Base-by-base conservation (phyloP, 2,888 invertebrate genomes). In the Dusona sp. region DNA sequence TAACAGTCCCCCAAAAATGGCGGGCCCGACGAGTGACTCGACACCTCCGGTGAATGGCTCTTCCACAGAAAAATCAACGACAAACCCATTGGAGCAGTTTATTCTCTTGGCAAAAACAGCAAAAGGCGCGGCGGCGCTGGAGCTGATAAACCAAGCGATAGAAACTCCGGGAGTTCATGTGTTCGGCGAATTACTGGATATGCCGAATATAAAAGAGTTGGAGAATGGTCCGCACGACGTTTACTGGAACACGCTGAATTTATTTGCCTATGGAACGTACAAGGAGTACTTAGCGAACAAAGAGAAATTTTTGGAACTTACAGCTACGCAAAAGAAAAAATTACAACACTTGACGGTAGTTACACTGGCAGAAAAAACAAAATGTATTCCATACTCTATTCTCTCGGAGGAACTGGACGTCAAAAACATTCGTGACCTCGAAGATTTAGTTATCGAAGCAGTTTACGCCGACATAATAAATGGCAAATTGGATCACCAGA, bases 381-480 rank as follows among this genome's bases (percentile, higher is more conserved):
- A 98, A 95, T 98, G 98, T 92, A 98, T 99, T 90, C 98, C 99
- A 0, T 99, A 99, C 92, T 96, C 96, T 85, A 96, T 97, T 57
- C 95, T 99, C 57, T 94, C 98, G 51, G 96, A 97, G 92, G 98
- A 99, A 93, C 94, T 99, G 83, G 98, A 98, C 92, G 97, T 99
- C 70, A 97, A 97, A 90, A 98, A 98, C 95, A 97, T 99, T 3
- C 96, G 99, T 89, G 98, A 99, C 93, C 95, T 99, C 87, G 99
- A 99, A 95, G 99, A 99, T 95, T 95, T 99, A 79, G 99, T 99
- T 86, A 99, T 99, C 91, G 99, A 99, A 95, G 99, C 99, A n/a
- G 98, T 99, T 92, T 99, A 99, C 95, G 98, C 98, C 88, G 98
- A 98, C 93, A 98, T 99, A 89, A 98, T 99, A 90, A 98, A 98